A percentile compares a stretch with the other conserved stretches of the same genome.
phyloP scores from a whole-genome alignment of 2,888 invertebrate genomes.

The Lomographa bimaculata region DNA sequence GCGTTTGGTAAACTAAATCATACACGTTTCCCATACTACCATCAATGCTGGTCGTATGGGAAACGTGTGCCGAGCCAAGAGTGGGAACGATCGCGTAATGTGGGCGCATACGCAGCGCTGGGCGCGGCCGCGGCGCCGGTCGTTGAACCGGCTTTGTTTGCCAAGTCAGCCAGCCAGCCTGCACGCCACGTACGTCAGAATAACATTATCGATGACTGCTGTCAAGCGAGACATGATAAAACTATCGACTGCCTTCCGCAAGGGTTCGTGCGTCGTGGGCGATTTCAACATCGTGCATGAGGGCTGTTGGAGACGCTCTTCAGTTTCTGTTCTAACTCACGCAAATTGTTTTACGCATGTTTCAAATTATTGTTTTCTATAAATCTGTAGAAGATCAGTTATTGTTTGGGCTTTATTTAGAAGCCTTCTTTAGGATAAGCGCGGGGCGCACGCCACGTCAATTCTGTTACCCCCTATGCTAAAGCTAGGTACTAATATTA shows the following conservation, averaged over 20 bases:
- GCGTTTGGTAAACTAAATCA: too few relatives aligned
- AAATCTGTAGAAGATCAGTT: too few relatives aligned
- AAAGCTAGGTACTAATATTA: too few relatives aligned
- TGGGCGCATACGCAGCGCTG: slow-evolving; percentile 58
- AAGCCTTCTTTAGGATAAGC: too few relatives aligned
- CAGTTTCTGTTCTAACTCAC: too few relatives aligned
- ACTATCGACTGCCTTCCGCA: slow-evolving; percentile 14
- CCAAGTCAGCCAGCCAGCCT: slow-evolving; percentile 80
- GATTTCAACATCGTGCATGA: not conserved
- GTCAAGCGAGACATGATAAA: slow-evolving; percentile 41
- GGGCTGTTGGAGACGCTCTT: too few relatives aligned
- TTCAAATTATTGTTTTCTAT: too few relatives aligned
- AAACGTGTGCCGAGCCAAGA: slow-evolving; percentile 20
- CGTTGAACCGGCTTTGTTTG: slow-evolving; percentile 82
- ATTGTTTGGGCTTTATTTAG: too few relatives aligned
- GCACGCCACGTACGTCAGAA: slow-evolving; percentile 59
- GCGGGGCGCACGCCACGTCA: too few relatives aligned
- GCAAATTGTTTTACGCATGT: too few relatives aligned
- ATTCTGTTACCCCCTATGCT: too few relatives aligned
- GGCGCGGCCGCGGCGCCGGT: slow-evolving; percentile 68
- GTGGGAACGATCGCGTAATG: slow-evolving; percentile 36
- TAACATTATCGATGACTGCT: slow-evolving; percentile 65
- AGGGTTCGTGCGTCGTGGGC: not conserved
- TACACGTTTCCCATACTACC: too few relatives aligned
- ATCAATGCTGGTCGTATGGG: slow-evolving; percentile 10